These are phyloP conservation scores for Porites lutea DNA, from an alignment of 64 coral and sea anemone species.

Conservation along the genomic window DNA sequence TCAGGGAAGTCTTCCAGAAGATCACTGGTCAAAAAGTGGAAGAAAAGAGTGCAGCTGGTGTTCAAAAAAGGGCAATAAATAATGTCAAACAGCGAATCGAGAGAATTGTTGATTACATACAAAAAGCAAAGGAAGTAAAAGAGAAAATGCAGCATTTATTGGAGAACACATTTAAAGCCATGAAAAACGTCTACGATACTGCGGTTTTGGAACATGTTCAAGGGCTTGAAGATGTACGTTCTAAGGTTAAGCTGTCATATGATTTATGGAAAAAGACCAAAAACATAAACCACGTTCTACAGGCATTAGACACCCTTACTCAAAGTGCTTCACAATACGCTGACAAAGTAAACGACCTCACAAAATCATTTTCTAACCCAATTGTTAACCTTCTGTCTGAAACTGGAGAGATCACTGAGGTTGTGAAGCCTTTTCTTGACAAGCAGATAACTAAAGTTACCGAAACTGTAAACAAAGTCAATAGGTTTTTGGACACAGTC, in stretches of 20 bases:
- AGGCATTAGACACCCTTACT: slow-evolving; percentile 79
- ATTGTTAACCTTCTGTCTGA: slow-evolving; percentile 77
- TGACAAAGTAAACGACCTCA: slow-evolving; percentile 55
- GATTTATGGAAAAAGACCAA: slow-evolving; percentile 79
- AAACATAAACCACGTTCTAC: slow-evolving; percentile 65
- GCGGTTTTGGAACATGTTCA: slow-evolving; percentile 71
- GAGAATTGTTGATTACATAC: slow-evolving; percentile 75
- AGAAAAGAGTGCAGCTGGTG: background rate
- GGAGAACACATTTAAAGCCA: slow-evolving; percentile 76
- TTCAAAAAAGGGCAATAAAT: slow-evolving; percentile 56
- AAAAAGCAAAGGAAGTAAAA: slow-evolving; percentile 79
- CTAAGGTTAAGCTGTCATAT: slow-evolving; percentile 79
- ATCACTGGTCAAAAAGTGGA: slow-evolving; percentile 54
- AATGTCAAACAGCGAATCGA: slow-evolving; percentile 65
- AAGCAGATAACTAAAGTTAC: slow-evolving; percentile 77
- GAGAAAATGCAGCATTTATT: slow-evolving; percentile 80
- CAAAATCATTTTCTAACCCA: slow-evolving; percentile 65
- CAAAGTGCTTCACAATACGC: slow-evolving; percentile 79
- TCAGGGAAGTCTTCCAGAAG: slow-evolving; percentile 63
- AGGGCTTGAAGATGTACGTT: slow-evolving; percentile 65
- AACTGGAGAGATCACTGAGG: slow-evolving; percentile 70
- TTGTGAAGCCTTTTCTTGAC: slow-evolving; percentile 76
- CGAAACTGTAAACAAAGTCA: slow-evolving; percentile 74
- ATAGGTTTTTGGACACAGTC: slow-evolving; percentile 91
- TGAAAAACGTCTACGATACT: slow-evolving; percentile 81